Conservation (phyloP, 2,797 vertebrate genomes). For the Chiloscyllium punctatum region DNA sequence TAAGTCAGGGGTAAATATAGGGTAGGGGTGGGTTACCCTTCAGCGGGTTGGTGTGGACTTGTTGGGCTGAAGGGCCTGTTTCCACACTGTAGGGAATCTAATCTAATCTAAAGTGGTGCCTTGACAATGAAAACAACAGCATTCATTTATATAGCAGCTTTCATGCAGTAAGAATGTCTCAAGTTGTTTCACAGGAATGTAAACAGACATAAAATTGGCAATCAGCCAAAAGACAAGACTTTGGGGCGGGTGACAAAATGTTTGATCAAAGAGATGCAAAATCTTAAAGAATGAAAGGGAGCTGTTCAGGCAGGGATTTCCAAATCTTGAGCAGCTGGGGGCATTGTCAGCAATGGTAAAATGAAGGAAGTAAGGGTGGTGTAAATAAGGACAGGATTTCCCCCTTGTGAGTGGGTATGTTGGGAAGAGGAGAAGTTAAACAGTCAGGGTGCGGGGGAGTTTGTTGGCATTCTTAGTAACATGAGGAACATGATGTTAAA, state of each 20-base stretch:
- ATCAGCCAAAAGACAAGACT: neutral
- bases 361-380: neutral
- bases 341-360: neutral
- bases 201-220: neutral
- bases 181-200: neutral
- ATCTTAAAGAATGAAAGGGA: neutral
- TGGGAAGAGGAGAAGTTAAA: neutral
- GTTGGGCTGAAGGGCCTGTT: too few species aligned
- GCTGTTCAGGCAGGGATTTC: neutral
- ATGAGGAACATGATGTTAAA: constrained; percentile 29
- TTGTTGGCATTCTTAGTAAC: neutral
- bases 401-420: neutral
- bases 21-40: too few species aligned
- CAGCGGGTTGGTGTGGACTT: too few species aligned
- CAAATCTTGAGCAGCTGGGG: neutral
- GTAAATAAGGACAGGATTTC: neutral
- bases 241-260: neutral
- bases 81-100: too few species aligned
- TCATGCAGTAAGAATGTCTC: neutral
- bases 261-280: neutral
- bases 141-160: neutral
- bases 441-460: too few species aligned
- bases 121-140: neutral
- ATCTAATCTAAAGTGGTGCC: neutral
- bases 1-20: too few species aligned